Base-by-base conservation (phyloP, 1,140 invertebrate genomes). In the Microvelia longipes region DNA sequence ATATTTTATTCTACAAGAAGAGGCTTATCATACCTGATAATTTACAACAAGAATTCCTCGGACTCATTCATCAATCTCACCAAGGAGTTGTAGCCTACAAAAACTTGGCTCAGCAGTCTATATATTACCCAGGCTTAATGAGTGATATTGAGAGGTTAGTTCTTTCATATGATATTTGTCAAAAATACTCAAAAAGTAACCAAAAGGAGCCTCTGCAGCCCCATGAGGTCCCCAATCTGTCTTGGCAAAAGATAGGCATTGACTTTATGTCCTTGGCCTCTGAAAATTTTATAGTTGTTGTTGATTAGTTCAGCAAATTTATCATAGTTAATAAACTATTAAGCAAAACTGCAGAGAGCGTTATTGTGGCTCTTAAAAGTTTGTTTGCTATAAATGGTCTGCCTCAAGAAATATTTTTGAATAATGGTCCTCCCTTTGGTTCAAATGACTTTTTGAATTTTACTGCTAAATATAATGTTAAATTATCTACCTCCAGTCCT, bases 41-140 rank as follows among this genome's bases (percentile, higher is more conserved):
- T 63, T 68, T 79, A 66, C 67, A 78, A 71, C 68, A 73, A 67
- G 71, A 76, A 63, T 79, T 81, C 66, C 73, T 81, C 35, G 66
- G 75, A 24, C 70, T 73, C 30, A 70, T 82, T 65, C 81, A 83
- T 74, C 75, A 78, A 70, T 73, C 75, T 26, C 82, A 84, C 74
- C 35, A 81, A 67, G 82, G 82, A 0, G 75, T 78, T 69, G 78
- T 78, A 66, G 79, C 79, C 72, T 77, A 74, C 68, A 76, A 77
- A 71, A 68, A 70, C 28, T 71, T 74, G 69, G 79, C 81, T 28
- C 74, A 76, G 71, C 74, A 80, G 69, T 71, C 76, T 61, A 73
- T 83, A 63, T 82, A 75, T 73, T 82, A 79, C 78, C 80, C 80
- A 26, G 73, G 73, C n/a, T 80, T 83, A 70, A 74, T 74, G 30